Evolutionary conservation across 1,140 invertebrate genomes (phyloP), one percentile per base, ranked within the genome.

Genomic region (Procambarus virginalis): DNA sequence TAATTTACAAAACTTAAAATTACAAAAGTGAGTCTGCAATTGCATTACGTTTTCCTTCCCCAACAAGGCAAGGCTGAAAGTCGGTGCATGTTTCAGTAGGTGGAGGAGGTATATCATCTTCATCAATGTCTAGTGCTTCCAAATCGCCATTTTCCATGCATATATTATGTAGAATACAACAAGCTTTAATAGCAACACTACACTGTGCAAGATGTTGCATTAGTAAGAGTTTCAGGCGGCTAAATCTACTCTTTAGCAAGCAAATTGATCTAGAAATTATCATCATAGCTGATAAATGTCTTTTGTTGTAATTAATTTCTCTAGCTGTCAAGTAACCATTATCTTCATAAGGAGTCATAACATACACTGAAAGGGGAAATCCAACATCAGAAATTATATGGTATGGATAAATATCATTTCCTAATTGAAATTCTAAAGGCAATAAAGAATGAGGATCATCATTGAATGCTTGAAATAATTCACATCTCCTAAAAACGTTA

Each of bases 131-230:
- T 0, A 84, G 6, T 5, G 34, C 22, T 34, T 88, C 86, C 48
- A 55, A 64, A 55, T 75, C 86, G 76, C 78, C 55, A 46, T n/a
- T 82, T 55, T 88, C 78, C 70, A 88, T 45, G 70, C 86, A 88
- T 45, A 88, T 75, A 73, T 88, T 88, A 51, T 88, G 86, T 51
- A 88, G 86, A 58, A 88, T 88, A 51, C 86, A 88, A 75, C 86
- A 88, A 55, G 86, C 86, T 81, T 88, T 88, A 58, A 88, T 88
- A 22, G 86, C 86, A 80, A 88, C 76, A 55, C 86, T 88, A 46
- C 86, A 88, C 64, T 88, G 86, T 45, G 86, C 86, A 88, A 88
- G 86, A 82, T 88, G 78, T 46, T 88, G 86, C 86, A 88, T 88
- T 34, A 55, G 79, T 73, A 88, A 73, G 14, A 82, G n/a, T 45